Base-by-base conservation (phyloP, 2,797 vertebrate genomes). In the Pseudochromis fuscus region DNA sequence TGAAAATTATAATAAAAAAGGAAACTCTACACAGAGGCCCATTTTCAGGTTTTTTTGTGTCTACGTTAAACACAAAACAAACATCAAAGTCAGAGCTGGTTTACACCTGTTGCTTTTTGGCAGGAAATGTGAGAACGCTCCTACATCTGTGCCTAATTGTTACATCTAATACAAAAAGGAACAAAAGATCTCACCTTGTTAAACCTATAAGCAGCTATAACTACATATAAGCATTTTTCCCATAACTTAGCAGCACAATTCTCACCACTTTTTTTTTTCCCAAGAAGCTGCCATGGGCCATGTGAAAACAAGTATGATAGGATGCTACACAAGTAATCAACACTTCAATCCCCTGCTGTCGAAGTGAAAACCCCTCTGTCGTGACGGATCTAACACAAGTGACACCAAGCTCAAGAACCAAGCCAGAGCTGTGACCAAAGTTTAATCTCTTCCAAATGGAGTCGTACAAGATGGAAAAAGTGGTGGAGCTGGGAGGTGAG, bases 61-160 rank as follows among this genome's bases (percentile, higher is more conserved):
- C 52, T 49, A 70, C 27, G 64, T 19, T 71, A 42, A 84, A 75
- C 69, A 65, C 48, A 84, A 62, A 72, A 61, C 64, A 83, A 73
- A 77, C 68, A 82, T 83, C 73, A 86, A 89, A 87, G 80, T 56
- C 51, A n/a, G 67, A 74, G 83, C 45, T 77, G 63, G 44, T 77
- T 72, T 82, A 75, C 84, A 92, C 88, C 89, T 91, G 88, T 75
- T 83, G 67, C 62, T 70, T 75, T 72, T 50, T 87, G 86, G 82
- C 85, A 61, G 44, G n/a, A 7, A 62, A 4, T 44, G 7, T 28
- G 50, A 79, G 59, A 72, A 75, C 49, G 50, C 27, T 28, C 58
- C 72, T n/a, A 68, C 77, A 87, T 88, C 84, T 92, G 87, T 27
- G 25, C 10, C 67, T 44, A 7, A 68, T 75, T 61, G 16, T 58